Base-by-base conservation (phyloP, 2,113 vertebrate genomes). In the Suncus etruscus region DNA sequence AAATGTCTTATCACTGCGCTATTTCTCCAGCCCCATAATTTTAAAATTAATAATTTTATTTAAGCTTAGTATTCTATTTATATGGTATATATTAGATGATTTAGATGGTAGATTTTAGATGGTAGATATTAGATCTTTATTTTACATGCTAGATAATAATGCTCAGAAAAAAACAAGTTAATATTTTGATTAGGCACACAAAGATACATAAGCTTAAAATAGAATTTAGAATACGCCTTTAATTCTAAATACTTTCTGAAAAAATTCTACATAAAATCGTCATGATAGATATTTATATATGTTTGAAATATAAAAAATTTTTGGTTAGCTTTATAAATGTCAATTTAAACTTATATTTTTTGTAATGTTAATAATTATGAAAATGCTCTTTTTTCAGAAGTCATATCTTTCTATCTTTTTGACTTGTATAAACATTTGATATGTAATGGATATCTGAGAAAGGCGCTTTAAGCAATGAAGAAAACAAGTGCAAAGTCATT, bases 301-400 rank as follows among this genome's bases (percentile, higher is more conserved):
- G 78, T 47, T 27, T 90, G 69, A 86, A 86, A 82, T 79, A 75
- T 11, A 83, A 90, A 5, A 78, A 75, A 61, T 16, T 15, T 12
- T 61, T 22, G 58, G 18, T 7, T 61, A 39, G 39, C 39, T 5
- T 39, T 39, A 39, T 39, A 39, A 39, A 39, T 39, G 7, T 20
- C 3, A 22, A 18, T 22, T 61, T 20, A 20, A 61, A 20, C 22
- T 58, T 61, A 61, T 61, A 61, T 61, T 58, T 18, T 18, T 58
- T 14, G 54, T 58, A 58, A 58, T 61, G 15, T 61, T 61, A 20
- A 61, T 61, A 61, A 6, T 61, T 61, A 61, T 20, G 18, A 61
- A 61, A 61, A 20, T 18, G 22, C 20, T 20, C 22, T 89, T 72
- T 95, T 87, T 51, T 89, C 74, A 83, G 11, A 92, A 85, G 92